Evolutionary conservation across 2,797 vertebrate species (phyloP).

Genomic region (Buceros bicornis): DNA sequence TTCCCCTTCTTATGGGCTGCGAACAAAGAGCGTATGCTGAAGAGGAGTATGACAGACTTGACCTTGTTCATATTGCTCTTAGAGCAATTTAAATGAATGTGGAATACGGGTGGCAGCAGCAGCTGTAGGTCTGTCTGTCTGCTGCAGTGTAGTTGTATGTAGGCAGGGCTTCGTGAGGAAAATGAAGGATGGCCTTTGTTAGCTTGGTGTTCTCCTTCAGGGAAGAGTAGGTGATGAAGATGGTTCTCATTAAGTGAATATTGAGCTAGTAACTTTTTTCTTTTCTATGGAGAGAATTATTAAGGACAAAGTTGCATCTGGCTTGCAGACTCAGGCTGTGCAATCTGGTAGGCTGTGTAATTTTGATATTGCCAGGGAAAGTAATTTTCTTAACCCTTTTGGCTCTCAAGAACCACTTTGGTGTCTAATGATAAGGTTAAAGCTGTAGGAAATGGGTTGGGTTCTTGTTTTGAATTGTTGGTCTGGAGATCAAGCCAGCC

Average conservation of each 20-base stretch:
- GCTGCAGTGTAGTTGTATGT: rapidly evolving
- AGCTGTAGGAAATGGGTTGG: not conserved
- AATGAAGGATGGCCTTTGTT: not conserved
- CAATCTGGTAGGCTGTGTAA: rapidly evolving
- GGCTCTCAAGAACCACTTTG: not conserved
- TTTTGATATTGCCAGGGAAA: not conserved
- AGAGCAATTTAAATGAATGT: not conserved
- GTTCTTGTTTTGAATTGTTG: not conserved
- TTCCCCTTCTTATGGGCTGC: not conserved
- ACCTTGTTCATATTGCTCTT: not conserved
- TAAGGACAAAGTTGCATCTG: not conserved
- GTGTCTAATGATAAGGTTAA: not conserved
- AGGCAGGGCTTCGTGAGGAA: not conserved
- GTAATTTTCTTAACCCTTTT: not conserved
- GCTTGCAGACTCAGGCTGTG: rapidly evolving
- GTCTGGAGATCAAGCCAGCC: not conserved
- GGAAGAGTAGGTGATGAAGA: not conserved
- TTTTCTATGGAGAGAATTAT: not conserved
- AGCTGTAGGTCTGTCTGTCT: not conserved
- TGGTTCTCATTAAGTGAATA: not conserved
- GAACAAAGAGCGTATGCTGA: not conserved
- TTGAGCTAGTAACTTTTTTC: not conserved
- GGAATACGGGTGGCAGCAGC: rapidly evolving
- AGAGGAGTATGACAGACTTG: not conserved
- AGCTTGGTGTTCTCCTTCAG: not conserved